Evolutionary conservation across 2,797 vertebrate genomes (phyloP), one percentile per base, ranked within the genome.

Genomic region (Pseudocheirus occidentalis): DNA sequence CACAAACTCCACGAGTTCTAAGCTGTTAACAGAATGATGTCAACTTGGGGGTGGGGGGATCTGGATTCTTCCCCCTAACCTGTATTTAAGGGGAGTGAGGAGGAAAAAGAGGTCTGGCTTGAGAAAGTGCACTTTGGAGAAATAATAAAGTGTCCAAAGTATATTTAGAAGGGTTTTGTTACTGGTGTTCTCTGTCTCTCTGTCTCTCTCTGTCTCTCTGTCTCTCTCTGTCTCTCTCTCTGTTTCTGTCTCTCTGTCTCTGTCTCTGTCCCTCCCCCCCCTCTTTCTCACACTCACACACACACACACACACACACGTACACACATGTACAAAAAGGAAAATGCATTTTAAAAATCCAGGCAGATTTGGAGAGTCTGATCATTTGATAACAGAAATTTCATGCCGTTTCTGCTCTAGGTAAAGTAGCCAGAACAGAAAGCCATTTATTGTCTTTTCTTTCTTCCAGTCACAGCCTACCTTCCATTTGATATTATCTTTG

Each of bases 1-100:
- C 94, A 87, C 91, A 50, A 50, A 96, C 90, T 95, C 93, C 94
- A 95, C 92, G 94, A 94, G 81, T 57, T 58, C 92, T 55, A 91
- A 28, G 53, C 66, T 55, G 87, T 96, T 66, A n/a, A 5, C 90
- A 18, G 40, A 57, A 93, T 58, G 94, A 95, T 95, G 95, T 94
- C 27, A 93, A 92, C 62, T 66, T 14, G 11, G 91, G 13, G 91
- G 55, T 12, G 14, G 5, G 31, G 56, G 62, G 95, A 34, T 93
- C 66, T 92, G 56, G 91, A 89, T n/a, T 40, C 29, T 92, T 94
- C 55, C n/a, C 95, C 29, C 52, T 90, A 54, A 54, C 50, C 87
- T 57, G 5, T 4, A 92, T 81, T 96, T 94, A 92, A 93, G 81
- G 91, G 95, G 81, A 46, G 53, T 11, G 2, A 9, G 57, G 27